Evolutionary conservation across 2,888 invertebrate species (phyloP).

Genomic region (Parnassius apollo): DNA sequence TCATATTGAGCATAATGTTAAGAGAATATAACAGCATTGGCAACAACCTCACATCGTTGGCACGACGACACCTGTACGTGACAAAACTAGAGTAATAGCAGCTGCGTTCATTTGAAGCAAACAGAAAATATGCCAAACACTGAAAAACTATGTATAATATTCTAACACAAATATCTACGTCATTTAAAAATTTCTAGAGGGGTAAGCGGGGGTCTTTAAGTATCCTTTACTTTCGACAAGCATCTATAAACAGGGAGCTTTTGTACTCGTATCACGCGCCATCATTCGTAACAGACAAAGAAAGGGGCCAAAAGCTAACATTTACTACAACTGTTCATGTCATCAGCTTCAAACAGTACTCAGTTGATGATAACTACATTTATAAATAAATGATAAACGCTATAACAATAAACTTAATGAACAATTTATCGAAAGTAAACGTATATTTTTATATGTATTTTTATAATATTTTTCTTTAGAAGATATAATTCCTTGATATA

Average conservation of each 20-base stretch:
- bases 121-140: slow-evolving; percentile 7
- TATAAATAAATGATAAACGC: background rate
- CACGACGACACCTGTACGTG: slow-evolving; percentile 27
- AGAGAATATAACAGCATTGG: slow-evolving; percentile 15
- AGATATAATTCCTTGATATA: too few relatives aligned
- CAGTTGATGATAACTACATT: background rate
- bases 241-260: slow-evolving; percentile 53
- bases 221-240: slow-evolving; percentile 49
- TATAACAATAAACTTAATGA: background rate
- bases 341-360: slow-evolving; percentile 4
- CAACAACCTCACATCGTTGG: slow-evolving; percentile 20
- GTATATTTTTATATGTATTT: too few relatives aligned
- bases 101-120: slow-evolving; percentile 7
- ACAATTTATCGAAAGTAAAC: too few relatives aligned
- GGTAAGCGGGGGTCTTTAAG: slow-evolving; percentile 36
- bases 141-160: slow-evolving; percentile 29
- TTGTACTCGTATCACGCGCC: slow-evolving; percentile 67
- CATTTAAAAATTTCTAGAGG: slow-evolving; percentile 55
- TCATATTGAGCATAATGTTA: background rate
- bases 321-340: slow-evolving; percentile 15
- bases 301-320: slow-evolving; percentile 38
- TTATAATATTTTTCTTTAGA: too few relatives aligned
- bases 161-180: slow-evolving; percentile 55
- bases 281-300: slow-evolving; percentile 68
- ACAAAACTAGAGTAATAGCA: slow-evolving; percentile 8